phyloP scores from a whole-genome alignment of 1,140 invertebrate species.

The Drosophila neocordata region DNA sequence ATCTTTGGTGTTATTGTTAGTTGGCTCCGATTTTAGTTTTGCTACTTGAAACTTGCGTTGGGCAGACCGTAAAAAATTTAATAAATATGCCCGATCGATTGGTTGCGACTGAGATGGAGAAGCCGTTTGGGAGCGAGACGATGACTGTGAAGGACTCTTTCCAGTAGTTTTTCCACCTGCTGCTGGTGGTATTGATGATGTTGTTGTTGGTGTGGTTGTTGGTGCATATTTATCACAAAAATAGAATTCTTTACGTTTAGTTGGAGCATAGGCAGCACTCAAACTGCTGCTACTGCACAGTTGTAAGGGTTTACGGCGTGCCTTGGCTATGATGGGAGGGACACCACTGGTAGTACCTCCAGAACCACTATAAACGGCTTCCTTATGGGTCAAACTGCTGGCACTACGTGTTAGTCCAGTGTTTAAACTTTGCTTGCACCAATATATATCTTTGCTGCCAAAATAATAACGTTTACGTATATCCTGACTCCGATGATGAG shows the following conservation, averaged over 20 bases:
- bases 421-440: conserved; percentile 69
- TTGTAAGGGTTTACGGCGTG: conserved; percentile 58
- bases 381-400: conserved; percentile 61
- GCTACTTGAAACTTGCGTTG: conserved; percentile 64
- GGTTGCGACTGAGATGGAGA: conserved; percentile 27
- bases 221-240: conserved; percentile 73
- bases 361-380: conserved; percentile 26
- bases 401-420: conserved; percentile 50
- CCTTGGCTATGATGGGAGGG: conserved; percentile 51
- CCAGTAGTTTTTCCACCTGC: neutral
- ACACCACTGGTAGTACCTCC: conserved; percentile 16
- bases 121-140: neutral
- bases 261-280: conserved; percentile 66
- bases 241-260: conserved; percentile 68
- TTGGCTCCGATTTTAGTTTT: conserved; percentile 31
- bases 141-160: neutral
- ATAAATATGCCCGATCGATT: conserved; percentile 56
- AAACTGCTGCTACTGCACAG: conserved; percentile 70
- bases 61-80: conserved; percentile 66
- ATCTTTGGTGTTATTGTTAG: conserved; percentile 45
- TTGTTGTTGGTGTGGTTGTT: conserved; percentile 9
- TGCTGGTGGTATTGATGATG: neutral
- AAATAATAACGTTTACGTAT: conserved; percentile 65
- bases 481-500: conserved; percentile 46
- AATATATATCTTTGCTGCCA: conserved; percentile 74